Percentiles rank a stretch among this genome's conserved stretches.
phyloP scores from a whole-genome alignment of 2,888 invertebrate species.

The Meiosimyza platycephala region DNA sequence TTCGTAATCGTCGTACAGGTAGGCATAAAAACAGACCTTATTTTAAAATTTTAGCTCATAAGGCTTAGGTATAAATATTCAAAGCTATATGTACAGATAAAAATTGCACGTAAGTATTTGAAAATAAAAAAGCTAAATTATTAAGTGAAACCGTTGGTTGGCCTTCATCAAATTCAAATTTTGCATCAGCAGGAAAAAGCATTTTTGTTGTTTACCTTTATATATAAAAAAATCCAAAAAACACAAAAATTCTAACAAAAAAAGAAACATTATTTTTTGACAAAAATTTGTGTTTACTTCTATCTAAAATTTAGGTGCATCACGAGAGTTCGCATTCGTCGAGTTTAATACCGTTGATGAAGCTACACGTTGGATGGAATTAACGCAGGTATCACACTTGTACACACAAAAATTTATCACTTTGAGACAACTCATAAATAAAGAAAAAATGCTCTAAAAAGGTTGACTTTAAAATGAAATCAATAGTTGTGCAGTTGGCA shows the following conservation, averaged over 20 bases:
- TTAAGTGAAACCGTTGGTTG: slow-evolving; percentile 25
- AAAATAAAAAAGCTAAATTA: slow-evolving; percentile 5
- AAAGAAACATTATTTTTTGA: slow-evolving; percentile 63
- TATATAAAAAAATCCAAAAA: slow-evolving; percentile 35
- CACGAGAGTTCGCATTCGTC: slow-evolving; percentile 91
- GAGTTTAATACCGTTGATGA: slow-evolving; percentile 91
- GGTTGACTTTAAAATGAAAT: too few species aligned
- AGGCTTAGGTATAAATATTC: not conserved
- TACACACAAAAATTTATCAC: slow-evolving; percentile 14
- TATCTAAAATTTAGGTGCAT: slow-evolving; percentile 84
- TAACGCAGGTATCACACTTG: slow-evolving; percentile 74
- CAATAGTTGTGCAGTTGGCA: too few species aligned
- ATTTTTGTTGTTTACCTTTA: slow-evolving; percentile 19
- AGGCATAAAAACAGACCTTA: slow-evolving; percentile 57
- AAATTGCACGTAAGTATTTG: slow-evolving; percentile 35
- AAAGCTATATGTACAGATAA: not conserved
- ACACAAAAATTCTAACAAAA: slow-evolving; percentile 46
- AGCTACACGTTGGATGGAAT: slow-evolving; percentile 92
- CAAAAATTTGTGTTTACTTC: slow-evolving; percentile 73
- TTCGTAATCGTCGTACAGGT: slow-evolving; percentile 88
- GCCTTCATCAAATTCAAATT: slow-evolving; percentile 29
- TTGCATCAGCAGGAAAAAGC: slow-evolving; percentile 39
- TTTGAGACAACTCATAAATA: too few species aligned
- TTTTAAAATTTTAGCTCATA: slow-evolving; percentile 8
- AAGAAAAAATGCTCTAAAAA: too few species aligned